Conservation (phyloP, 2,888 invertebrate species). For the Rhodophaea formosa region DNA sequence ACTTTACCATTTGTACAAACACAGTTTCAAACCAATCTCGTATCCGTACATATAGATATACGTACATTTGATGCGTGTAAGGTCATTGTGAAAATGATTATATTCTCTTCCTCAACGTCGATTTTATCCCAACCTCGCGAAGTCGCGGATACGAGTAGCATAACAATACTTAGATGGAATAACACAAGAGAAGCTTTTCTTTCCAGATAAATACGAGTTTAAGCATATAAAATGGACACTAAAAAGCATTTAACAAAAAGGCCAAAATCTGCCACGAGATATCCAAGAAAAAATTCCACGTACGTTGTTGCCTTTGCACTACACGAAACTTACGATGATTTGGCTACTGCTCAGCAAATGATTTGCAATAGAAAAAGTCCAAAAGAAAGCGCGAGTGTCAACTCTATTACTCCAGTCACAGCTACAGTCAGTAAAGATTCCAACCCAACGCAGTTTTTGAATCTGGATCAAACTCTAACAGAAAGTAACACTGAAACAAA, state of each 20-base stretch:
- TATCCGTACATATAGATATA: too few relatives aligned
- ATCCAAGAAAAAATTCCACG: conserved; percentile 33
- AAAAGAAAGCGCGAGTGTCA: conserved; percentile 30
- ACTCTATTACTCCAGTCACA: conserved; percentile 23
- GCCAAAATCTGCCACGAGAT: conserved; percentile 26
- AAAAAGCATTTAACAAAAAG: conserved; percentile 15
- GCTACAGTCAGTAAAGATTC: neutral
- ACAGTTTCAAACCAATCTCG: too few relatives aligned
- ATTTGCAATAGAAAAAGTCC: conserved; percentile 35
- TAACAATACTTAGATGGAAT: too few relatives aligned
- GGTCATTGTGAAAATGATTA: too few relatives aligned
- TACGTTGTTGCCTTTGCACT: conserved; percentile 45
- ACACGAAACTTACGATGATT: conserved; percentile 42
- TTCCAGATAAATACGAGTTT: conserved; percentile 20
- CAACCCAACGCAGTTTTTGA: neutral
- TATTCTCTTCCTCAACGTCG: too few relatives aligned
- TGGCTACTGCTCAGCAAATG: conserved; percentile 34
- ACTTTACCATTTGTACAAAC: too few relatives aligned
- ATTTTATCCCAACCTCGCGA: too few relatives aligned
- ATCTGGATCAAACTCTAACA: conserved; percentile 13
- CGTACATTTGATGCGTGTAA: too few relatives aligned
- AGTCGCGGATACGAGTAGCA: too few relatives aligned
- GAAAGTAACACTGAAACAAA: neutral
- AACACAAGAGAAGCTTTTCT: neutral
- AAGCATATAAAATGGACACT: conserved; percentile 17